A percentile compares a stretch with the other conserved stretches of the same genome.
phyloP scores from a whole-genome alignment of 2,797 vertebrate genomes.

The Platalea minor region DNA sequence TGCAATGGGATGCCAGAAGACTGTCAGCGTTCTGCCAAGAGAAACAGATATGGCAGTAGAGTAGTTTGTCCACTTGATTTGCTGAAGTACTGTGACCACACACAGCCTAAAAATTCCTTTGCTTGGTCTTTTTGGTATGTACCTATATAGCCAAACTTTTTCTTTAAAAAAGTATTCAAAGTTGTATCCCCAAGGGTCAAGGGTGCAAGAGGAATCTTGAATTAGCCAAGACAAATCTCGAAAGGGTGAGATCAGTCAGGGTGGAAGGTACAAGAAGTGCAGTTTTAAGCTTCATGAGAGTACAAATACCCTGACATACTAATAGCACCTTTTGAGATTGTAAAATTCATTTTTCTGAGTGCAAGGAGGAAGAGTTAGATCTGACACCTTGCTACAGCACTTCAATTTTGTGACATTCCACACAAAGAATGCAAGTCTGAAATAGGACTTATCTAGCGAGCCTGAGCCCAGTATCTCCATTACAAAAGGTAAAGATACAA shows the following conservation, averaged over 20 bases:
- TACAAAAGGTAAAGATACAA: not conserved
- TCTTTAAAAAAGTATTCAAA: not conserved
- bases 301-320: not conserved
- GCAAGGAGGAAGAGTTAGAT: not conserved
- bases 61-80: conserved; percentile 26
- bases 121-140: not conserved
- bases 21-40: conserved; percentile 27
- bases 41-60: conserved; percentile 33
- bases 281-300: not conserved
- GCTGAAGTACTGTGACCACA: conserved; percentile 12
- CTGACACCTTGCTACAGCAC: not conserved
- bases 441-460: not conserved
- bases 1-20: not conserved
- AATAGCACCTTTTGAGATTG: not conserved
- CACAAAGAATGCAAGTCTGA: not conserved
- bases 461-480: not conserved
- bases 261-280: not conserved
- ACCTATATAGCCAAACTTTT: not conserved
- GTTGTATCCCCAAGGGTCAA: not conserved
- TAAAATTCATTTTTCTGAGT: not conserved
- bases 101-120: not conserved
- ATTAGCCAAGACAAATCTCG: not conserved
- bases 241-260: not conserved
- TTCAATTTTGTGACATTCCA: not conserved
- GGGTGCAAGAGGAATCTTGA: not conserved